Evolutionary conservation across 2,113 vertebrate genomes (phyloP).

Genomic region (Upupa epops): DNA sequence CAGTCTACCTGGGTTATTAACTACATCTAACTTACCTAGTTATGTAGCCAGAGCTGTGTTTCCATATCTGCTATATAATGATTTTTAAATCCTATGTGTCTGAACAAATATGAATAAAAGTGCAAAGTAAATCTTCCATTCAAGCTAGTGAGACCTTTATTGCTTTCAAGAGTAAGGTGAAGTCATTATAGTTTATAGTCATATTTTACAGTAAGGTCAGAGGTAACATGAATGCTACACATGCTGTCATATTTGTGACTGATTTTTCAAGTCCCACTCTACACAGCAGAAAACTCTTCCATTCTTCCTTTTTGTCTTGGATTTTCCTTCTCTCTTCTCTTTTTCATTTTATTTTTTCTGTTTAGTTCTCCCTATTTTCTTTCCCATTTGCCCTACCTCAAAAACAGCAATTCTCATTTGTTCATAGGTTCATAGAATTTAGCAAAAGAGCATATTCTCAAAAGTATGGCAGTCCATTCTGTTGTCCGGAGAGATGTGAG

Average conservation of each 20-base stretch:
- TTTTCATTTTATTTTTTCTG: rapidly evolving
- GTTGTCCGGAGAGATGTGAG: not conserved
- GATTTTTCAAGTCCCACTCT: not conserved
- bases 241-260: not conserved
- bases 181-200: not conserved
- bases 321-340: not conserved
- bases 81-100: not conserved
- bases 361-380: not conserved
- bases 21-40: not conserved
- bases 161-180: not conserved
- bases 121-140: not conserved
- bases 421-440: not conserved
- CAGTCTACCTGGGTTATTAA: too few relatives aligned
- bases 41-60: not conserved
- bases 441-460: not conserved
- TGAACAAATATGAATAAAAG: not conserved
- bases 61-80: not conserved
- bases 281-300: not conserved
- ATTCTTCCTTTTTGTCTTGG: not conserved
- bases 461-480: not conserved
- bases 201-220: not conserved
- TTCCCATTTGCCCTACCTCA: rapidly evolving
- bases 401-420: not conserved
- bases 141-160: not conserved
- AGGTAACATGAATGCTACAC: not conserved